Conservation (phyloP, 2,888 invertebrate genomes). For the Temnothorax unifasciatus region DNA sequence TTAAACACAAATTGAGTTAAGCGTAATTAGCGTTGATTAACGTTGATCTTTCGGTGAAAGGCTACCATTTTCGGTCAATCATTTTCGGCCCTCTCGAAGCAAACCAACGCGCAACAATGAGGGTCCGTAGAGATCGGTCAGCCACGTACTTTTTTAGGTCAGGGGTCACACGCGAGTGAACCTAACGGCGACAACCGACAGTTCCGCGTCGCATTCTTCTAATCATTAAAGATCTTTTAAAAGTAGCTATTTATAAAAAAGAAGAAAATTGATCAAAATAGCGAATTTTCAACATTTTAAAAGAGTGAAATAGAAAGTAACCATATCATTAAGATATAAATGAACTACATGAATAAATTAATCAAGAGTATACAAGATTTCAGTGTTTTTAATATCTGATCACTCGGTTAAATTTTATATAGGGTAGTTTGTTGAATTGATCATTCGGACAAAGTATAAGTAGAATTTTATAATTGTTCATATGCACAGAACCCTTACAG, state of each 20-base stretch:
- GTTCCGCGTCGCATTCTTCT: not conserved
- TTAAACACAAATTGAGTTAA: conserved; percentile 9
- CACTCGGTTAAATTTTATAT: not conserved
- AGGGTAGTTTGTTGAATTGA: not conserved
- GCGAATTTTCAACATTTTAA: not conserved
- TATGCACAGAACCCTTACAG: not conserved
- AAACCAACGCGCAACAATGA: conserved; percentile 65
- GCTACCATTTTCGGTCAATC: not conserved
- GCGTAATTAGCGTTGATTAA: conserved; percentile 26
- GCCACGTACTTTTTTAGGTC: conserved; percentile 72
- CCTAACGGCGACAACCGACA: conserved; percentile 26
- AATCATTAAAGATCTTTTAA: not conserved
- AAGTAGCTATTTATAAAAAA: conserved; percentile 24
- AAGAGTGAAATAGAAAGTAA: not conserved
- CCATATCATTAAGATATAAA: not conserved
- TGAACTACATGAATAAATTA: not conserved
- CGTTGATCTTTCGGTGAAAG: conserved; percentile 16
- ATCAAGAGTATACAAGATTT: not conserved
- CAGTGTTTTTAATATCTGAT: not conserved
- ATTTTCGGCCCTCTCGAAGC: conserved; percentile 53
- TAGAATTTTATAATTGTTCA: not conserved
- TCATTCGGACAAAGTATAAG: not conserved
- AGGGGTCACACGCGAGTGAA: conserved; percentile 66
- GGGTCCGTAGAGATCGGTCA: conserved; percentile 47
- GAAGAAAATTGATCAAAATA: not conserved